Evolutionary conservation across 2,888 invertebrate species (phyloP).

Genomic region (Thalpophila matura): DNA sequence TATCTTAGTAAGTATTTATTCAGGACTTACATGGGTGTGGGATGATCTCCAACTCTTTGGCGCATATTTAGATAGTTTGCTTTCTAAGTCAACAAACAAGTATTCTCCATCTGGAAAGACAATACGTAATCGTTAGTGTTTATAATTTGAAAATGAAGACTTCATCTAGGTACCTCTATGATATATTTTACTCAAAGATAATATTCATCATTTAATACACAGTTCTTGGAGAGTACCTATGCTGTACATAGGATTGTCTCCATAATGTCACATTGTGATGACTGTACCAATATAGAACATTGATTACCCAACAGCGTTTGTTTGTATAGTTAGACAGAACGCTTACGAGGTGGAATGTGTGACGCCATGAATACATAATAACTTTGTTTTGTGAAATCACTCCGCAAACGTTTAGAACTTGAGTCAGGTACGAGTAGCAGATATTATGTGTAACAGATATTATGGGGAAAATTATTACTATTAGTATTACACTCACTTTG

Average conservation of each 20-base stretch:
- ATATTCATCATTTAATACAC: not conserved
- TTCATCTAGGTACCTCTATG: not conserved
- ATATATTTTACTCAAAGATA: not conserved
- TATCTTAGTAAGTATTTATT: not conserved
- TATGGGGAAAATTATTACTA: slow-evolving; percentile 27
- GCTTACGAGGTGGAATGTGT: slow-evolving; percentile 70
- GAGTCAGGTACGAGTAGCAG: slow-evolving; percentile 47
- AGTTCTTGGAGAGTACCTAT: not conserved
- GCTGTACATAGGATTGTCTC: slow-evolving; percentile 4
- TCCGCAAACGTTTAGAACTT: slow-evolving; percentile 62
- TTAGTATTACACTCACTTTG: slow-evolving; percentile 93
- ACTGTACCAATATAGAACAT: slow-evolving; percentile 71
- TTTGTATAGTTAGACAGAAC: slow-evolving; percentile 72
- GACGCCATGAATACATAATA: slow-evolving; percentile 73
- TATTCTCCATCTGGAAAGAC: slow-evolving; percentile 97
- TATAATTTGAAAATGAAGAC: not conserved
- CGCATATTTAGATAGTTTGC: slow-evolving; percentile 98
- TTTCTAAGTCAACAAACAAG: slow-evolving; percentile 98
- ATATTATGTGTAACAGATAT: slow-evolving; percentile 28
- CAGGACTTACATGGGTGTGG: slow-evolving; percentile 95
- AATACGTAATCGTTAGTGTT: slow-evolving; percentile 32
- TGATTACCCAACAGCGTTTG: slow-evolving; percentile 75
- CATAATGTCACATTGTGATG: slow-evolving; percentile 65
- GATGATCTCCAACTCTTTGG: slow-evolving; percentile 99
- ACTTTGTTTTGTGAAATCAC: slow-evolving; percentile 72